Conservation (phyloP, 2,113 vertebrate genomes). For the Mobula birostris region DNA sequence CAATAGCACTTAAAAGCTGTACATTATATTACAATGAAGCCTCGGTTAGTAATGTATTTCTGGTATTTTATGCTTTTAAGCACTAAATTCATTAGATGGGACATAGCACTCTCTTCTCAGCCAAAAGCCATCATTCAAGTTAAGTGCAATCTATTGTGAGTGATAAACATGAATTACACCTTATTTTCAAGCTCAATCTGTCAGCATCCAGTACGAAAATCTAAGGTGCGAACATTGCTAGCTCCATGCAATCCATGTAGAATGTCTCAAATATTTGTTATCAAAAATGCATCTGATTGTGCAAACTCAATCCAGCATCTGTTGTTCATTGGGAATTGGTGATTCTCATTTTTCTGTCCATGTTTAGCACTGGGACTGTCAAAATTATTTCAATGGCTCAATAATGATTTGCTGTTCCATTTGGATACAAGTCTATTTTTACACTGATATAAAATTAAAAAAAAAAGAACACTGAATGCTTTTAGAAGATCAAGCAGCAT, state of each 20-base stretch:
- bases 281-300: conserved; percentile 34
- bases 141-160: conserved; percentile 35
- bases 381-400: conserved; percentile 6
- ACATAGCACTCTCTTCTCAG: conserved; percentile 6
- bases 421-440: conserved; percentile 10
- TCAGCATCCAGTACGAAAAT: conserved; percentile 28
- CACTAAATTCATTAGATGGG: conserved; percentile 10
- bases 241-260: conserved; percentile 25
- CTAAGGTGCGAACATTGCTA: conserved; percentile 19
- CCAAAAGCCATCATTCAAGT: conserved; percentile 23
- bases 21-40: background rate
- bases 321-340: background rate
- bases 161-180: conserved; percentile 28
- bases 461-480: too few species aligned
- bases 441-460: too few species aligned
- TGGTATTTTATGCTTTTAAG: conserved; percentile 15
- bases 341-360: conserved; percentile 19
- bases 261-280: conserved; percentile 30
- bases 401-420: conserved; percentile 28
- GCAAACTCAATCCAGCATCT: conserved; percentile 23
- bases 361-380: conserved; percentile 4
- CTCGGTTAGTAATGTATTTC: background rate
- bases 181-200: conserved; percentile 37
- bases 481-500: too few species aligned
- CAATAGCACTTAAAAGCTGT: background rate